Base-by-base conservation (phyloP, 2,888 invertebrate genomes). In the Deilephila elpenor region DNA sequence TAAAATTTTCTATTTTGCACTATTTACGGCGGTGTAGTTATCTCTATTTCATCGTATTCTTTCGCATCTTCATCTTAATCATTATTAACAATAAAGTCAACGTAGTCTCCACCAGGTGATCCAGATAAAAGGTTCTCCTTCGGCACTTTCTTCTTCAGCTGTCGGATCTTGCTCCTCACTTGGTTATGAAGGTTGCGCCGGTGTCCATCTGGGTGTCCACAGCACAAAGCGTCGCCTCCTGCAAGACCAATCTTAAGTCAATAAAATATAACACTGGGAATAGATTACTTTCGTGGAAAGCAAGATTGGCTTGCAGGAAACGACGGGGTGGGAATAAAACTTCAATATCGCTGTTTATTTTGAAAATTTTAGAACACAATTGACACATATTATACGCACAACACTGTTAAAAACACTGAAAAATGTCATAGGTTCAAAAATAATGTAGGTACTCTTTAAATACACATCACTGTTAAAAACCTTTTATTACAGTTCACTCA, bases 41-140 rank as follows among this genome's bases (percentile, higher is more conserved):
- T 11, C 11, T n/a, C 25, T 37, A 17, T 61, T 8, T 34, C 19
- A n/a, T 25, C 32, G n/a, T 14, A 37, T 5, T 37, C 1, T 29
- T 32, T 25, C 14, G n/a, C 59, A 3, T 20, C 34, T 8, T 61
- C 37, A 74, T 73, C 71, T 77, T 91, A 87, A 78, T 94, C 94
- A 78, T 94, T 94, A 74, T 94, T 94, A 17, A 94, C 94, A 3
- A 94, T 79, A 60, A 94, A 94, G 75, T 94, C 94, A 0, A 86
- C 90, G 59, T 94, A 94, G 74, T 94, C 94, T 71, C 88, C 92
- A 0, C 83, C 82, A 5, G 89, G 86, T 0, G 85, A 80, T 19
- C 84, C 85, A 7, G 84, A 79, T 74, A 94, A 70, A 29, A 94
- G 86, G 77, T 94, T 92, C 74, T 94, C 94, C 73, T 89, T 91